A percentile compares a stretch with the other conserved stretches of the same genome.
These are phyloP conservation scores for Ptilodon capucinus DNA, from an alignment of 2,888 invertebrate genomes.

Conservation along the genomic window DNA sequence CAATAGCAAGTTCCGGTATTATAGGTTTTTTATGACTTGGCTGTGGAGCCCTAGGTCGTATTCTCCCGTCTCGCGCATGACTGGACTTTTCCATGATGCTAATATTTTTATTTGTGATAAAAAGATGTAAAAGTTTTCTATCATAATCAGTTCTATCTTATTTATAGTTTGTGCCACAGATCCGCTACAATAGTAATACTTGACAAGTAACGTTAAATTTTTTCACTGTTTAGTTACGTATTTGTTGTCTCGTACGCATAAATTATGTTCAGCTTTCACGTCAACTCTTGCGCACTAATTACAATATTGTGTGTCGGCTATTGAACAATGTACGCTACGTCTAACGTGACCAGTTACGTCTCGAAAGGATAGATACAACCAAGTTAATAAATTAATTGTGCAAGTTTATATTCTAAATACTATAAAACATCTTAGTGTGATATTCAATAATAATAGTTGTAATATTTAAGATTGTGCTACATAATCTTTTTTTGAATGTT, in stretches of 20 bases:
- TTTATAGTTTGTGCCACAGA: not conserved
- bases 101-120: not conserved
- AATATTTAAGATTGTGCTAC: no score
- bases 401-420: no score
- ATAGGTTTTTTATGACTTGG: no score
- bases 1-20: no score
- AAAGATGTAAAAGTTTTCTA: not conserved
- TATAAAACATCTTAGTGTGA: no score
- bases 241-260: constrained; percentile 1
- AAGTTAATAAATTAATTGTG: no score
- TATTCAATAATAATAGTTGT: no score
- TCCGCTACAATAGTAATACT: not conserved
- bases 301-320: not conserved
- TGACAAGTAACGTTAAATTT: not conserved
- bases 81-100: no score
- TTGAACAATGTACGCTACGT: not conserved
- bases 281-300: not conserved
- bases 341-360: not conserved
- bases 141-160: not conserved
- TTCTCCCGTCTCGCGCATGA: no score
- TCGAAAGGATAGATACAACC: no score
- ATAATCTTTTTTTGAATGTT: no score
- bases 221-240: not conserved
- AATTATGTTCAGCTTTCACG: not conserved
- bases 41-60: no score